Base-by-base conservation (phyloP, 2,888 invertebrate species). In the Cryptocephalus primarius region DNA sequence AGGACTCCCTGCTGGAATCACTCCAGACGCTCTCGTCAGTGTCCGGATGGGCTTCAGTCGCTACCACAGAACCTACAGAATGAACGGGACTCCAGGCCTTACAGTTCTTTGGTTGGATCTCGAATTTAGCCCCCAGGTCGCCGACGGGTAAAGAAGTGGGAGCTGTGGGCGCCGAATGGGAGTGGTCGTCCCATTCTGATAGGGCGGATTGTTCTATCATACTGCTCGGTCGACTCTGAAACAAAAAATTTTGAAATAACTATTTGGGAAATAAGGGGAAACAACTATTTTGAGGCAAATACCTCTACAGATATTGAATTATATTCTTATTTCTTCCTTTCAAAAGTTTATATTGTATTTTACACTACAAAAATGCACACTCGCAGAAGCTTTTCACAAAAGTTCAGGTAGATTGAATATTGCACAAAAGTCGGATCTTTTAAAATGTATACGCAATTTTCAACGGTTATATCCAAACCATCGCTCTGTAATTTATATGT, bases 51-150 rank as follows among this genome's bases (percentile, higher is more conserved):
- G 84, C 88, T 69, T 89, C 88, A 60, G 85, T 85, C 1, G 87
- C 88, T 2, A 82, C 82, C 42, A 88, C 83, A 22, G 88, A 88
- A 9, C 89, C 89, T 8, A 88, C 88, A 62, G 88, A 88, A 53
- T 87, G 78, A n/a, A 88, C 86, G 12, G 89, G 89, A 61, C 88
- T 88, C 88, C 89, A 88, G 32, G 88, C 88, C 60, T 86, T 78
- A 13, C 86, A 86, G 69, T 87, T 86, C 59, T 82, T 83, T n/a
- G 83, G 69, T 54, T 82, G 82, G 6, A 80, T 80, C 67, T 84
- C 84, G 64, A 78, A 79, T 67, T 82, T 83, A 9, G 79, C 79
- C 11, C 76, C 73, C 12, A 82, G 70, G 63, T 70, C 70, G 10
- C 68, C 69, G 9, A 80, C 70, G 33, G 79, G 78, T 44, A 83